These are phyloP conservation scores for Heterodera filipjevi DNA, from an alignment of 2,888 invertebrate species.

Conservation along the genomic window DNA sequence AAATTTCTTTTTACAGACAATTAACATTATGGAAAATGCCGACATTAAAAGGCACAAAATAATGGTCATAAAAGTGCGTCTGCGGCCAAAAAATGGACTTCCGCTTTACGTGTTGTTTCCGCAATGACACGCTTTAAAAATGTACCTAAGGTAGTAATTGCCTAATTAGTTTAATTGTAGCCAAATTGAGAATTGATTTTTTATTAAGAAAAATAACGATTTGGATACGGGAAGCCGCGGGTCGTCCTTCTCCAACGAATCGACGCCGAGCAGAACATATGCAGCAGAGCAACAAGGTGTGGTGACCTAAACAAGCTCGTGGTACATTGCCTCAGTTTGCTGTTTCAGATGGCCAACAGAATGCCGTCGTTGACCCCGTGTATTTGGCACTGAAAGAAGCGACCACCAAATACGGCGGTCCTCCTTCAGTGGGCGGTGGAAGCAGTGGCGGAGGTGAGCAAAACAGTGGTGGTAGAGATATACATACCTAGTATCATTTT, in stretches of 20 bases:
- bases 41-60: not conserved
- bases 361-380: conserved; percentile 55
- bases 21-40: not conserved
- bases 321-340: not conserved
- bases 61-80: not conserved
- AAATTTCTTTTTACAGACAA: not conserved
- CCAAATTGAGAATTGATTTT: too few species aligned
- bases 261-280: conserved; percentile 30
- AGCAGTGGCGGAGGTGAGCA: not conserved
- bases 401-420: conserved; percentile 56
- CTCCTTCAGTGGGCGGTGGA: not conserved
- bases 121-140: conserved; percentile 58
- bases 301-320: not conserved
- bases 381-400: conserved; percentile 64
- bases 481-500: too few species aligned
- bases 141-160: conserved; percentile 35
- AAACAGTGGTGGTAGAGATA: not conserved
- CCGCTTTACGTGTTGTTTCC: conserved; percentile 59
- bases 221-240: conserved; percentile 15
- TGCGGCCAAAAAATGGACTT: conserved; percentile 53
- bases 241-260: conserved; percentile 31
- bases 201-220: not conserved
- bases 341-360: conserved; percentile 30
- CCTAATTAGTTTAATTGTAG: too few species aligned
- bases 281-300: not conserved